phyloP scores from a whole-genome alignment of 2,113 vertebrate genomes.

The Passer montanus region DNA sequence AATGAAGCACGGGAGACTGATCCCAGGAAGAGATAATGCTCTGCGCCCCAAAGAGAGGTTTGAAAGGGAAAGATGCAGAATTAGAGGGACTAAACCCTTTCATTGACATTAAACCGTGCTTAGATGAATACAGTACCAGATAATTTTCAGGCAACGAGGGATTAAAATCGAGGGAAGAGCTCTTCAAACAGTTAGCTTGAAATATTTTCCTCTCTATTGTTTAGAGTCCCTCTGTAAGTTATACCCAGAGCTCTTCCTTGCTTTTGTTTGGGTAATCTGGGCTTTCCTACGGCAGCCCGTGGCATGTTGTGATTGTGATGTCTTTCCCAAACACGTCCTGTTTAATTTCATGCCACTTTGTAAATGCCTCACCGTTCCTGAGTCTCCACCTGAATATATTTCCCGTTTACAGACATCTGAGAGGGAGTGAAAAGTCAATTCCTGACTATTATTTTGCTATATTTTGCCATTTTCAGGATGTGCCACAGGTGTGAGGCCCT shows the following conservation, averaged over 20 bases:
- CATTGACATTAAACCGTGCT: conserved; percentile 55
- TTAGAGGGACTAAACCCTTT: conserved; percentile 56
- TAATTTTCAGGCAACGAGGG: conserved; percentile 41
- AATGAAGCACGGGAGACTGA: conserved; percentile 11
- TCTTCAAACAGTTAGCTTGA: neutral
- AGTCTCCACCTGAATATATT: neutral
- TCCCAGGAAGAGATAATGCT: conserved; percentile 26
- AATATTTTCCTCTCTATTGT: neutral
- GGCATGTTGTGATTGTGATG: conserved; percentile 21
- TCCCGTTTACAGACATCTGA: neutral
- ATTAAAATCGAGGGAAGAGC: neutral
- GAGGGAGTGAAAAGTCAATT: neutral
- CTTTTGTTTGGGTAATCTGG: conserved; percentile 16
- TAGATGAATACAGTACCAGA: conserved; percentile 65
- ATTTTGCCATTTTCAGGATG: neutral
- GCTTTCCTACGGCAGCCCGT: neutral
- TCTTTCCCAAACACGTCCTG: neutral
- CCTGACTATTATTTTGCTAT: neutral
- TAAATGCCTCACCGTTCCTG: neutral
- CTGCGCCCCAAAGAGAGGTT: neutral
- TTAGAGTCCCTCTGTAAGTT: neutral
- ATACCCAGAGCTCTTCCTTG: neutral
- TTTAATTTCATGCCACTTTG: conserved; percentile 35
- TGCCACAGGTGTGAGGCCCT: neutral
- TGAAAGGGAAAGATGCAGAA: conserved; percentile 35